Percentiles rank a stretch among this genome's conserved stretches.
phyloP scores from a whole-genome alignment of 2,797 vertebrate genomes.

The Philypnodon macrostomus region DNA sequence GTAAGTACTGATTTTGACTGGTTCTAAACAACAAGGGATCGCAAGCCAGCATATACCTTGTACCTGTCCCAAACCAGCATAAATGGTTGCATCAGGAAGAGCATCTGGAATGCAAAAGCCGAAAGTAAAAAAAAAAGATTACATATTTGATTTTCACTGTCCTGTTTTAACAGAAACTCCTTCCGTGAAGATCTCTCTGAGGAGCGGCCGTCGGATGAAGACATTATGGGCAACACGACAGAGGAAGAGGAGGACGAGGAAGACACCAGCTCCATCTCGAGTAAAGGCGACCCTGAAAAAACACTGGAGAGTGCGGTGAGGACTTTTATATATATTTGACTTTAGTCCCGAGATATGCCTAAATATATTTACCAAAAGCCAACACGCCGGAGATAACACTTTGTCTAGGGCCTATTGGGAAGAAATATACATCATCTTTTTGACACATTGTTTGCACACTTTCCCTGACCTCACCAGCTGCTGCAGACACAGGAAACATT shows the following conservation, averaged over 20 bases:
- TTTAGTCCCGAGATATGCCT: constrained; percentile 5
- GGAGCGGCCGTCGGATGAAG: constrained; percentile 77
- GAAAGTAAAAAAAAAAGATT: too few relatives aligned
- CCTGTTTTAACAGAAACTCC: constrained; percentile 57
- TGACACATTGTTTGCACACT: constrained; percentile 1
- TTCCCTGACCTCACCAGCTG: neutral
- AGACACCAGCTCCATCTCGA: constrained; percentile 84
- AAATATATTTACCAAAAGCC: constrained; percentile 15
- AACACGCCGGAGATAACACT: neutral
- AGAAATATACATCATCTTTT: constrained; percentile 9
- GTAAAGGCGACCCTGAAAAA: constrained; percentile 83
- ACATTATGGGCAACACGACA: constrained; percentile 75
- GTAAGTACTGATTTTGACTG: too few relatives aligned
- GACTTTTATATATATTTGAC: constrained; percentile 11
- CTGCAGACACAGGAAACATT: neutral
- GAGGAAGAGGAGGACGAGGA: constrained; percentile 85
- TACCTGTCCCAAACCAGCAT: too few relatives aligned
- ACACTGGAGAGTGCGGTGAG: constrained; percentile 79
- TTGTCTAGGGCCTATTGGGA: neutral
- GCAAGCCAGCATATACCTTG: too few relatives aligned
- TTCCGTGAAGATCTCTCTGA: constrained; percentile 45
- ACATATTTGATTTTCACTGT: too few relatives aligned
- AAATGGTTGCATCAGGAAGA: too few relatives aligned
- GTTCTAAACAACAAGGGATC: too few relatives aligned
- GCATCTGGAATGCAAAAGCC: too few relatives aligned